Conservation (phyloP, 2,113 vertebrate genomes). For the Clarias gariepinus region DNA sequence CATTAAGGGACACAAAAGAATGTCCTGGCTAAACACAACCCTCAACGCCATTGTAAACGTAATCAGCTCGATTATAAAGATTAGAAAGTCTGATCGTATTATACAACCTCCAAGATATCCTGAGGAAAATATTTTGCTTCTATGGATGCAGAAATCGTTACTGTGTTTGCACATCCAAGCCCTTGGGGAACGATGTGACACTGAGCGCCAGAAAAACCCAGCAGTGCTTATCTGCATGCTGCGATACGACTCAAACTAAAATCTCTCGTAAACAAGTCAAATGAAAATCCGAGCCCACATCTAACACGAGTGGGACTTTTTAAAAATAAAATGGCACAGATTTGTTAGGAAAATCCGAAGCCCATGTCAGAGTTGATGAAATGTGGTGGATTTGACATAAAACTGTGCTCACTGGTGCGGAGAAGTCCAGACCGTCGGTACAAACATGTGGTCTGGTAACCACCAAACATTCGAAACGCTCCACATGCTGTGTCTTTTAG, state of each 20-base stretch:
- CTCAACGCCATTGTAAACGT: constrained; percentile 5
- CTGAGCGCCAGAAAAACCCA: background rate
- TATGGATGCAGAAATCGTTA: background rate
- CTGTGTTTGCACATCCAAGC: background rate
- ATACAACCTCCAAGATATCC: constrained; percentile 3
- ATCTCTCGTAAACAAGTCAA: constrained; percentile 21
- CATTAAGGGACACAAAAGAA: background rate
- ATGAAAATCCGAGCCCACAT: constrained; percentile 12
- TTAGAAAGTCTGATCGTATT: constrained; percentile 5
- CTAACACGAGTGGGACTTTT: background rate
- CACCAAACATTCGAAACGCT: background rate
- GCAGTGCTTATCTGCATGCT: background rate
- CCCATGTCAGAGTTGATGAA: background rate
- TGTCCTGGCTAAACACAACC: constrained; percentile 14
- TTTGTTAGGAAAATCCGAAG: constrained; percentile 23
- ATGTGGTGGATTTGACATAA: constrained; percentile 3
- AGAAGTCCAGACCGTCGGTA: background rate
- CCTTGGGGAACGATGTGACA: constrained; percentile 2
- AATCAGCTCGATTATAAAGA: constrained; percentile 3
- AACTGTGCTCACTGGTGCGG: constrained; percentile 23
- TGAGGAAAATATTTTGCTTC: constrained; percentile 22
- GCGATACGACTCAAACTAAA: background rate
- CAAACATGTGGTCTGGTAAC: constrained; percentile 10
- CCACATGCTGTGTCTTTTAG: background rate
- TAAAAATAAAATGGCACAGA: background rate